Evolutionary conservation across 2,888 invertebrate species (phyloP), one percentile per base, ranked within the genome.

Genomic region (Limnephilus rhombicus): DNA sequence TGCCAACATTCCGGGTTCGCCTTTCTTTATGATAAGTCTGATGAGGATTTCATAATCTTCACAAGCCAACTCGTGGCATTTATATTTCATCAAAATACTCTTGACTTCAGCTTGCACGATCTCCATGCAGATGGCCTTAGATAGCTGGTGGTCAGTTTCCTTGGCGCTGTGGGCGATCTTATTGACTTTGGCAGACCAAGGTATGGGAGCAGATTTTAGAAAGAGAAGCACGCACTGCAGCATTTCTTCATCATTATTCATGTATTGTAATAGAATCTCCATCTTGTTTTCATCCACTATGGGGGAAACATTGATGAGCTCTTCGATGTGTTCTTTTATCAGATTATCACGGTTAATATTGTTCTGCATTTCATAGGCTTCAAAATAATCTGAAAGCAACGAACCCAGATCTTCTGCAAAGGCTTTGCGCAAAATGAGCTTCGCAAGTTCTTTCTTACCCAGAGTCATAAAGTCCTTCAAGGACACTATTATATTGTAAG

Each of bases 331-430:
- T 95, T 94, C 95, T 93, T 94, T 94, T 80, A 96, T 94, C 92
- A 95, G 95, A 92, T 95, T 95, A 94, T 96, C 96, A 90, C 95
- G 94, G 94, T 96, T 96, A 94, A 96, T 95, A 93, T 95, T 94
- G 94, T 96, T 94, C 89, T 95, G 94, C 89, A 95, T 94, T 88
- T 95, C 95, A 95, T 95, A 96, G 41, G 94, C 94, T n/a, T 95
- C 95, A 91, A 96, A 95, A 94, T 95, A 96, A 92, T 95, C 94
- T 93, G 95, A 95, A 93, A 96, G 94, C 94, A 96, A 96, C 53
- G 94, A 92, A 94, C 95, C 94, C 45, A 96, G 94, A 94, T 96
- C 96, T 94, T 96, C 96, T 1, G 90, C 92, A 53, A 94, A 94
- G 68, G 93, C 91, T 91, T 96, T 95, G 9, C 96, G 95, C 93